These are phyloP conservation scores for Laupala kohalensis DNA, from an alignment of 1,140 invertebrate species.

Conservation along the genomic window DNA sequence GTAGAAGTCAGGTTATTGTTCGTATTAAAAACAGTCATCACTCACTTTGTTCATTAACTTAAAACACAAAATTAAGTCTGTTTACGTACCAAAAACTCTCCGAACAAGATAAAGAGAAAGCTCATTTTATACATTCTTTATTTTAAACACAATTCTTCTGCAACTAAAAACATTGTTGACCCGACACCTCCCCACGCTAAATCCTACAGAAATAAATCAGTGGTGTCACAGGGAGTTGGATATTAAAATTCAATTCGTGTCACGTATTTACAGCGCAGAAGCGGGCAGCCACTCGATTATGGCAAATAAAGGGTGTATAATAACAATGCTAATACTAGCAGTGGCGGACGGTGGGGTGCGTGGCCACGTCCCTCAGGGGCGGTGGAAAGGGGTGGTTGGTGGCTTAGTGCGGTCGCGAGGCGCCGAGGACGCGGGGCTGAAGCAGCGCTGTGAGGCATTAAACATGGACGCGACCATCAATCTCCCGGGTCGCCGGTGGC, in stretches of 20 bases:
- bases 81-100: no score
- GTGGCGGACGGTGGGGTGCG: not conserved
- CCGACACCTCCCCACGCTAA: no score
- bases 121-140: no score
- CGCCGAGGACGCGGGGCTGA: not conserved
- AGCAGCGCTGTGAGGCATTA: not conserved
- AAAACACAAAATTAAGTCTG: no score
- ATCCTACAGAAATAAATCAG: no score
- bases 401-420: not conserved
- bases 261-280: not conserved
- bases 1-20: no score
- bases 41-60: no score
- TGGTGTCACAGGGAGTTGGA: no score
- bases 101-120: no score
- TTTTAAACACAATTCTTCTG: no score
- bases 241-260: not conserved
- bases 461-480: conserved; percentile 5
- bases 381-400: not conserved
- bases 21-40: no score
- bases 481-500: not conserved
- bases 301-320: not conserved
- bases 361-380: not conserved
- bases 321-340: not conserved
- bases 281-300: not conserved
- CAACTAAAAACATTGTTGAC: no score